A percentile compares a stretch with the other conserved stretches of the same genome.
phyloP scores from a whole-genome alignment of 2,888 invertebrate genomes.

The Erebia aethiops region DNA sequence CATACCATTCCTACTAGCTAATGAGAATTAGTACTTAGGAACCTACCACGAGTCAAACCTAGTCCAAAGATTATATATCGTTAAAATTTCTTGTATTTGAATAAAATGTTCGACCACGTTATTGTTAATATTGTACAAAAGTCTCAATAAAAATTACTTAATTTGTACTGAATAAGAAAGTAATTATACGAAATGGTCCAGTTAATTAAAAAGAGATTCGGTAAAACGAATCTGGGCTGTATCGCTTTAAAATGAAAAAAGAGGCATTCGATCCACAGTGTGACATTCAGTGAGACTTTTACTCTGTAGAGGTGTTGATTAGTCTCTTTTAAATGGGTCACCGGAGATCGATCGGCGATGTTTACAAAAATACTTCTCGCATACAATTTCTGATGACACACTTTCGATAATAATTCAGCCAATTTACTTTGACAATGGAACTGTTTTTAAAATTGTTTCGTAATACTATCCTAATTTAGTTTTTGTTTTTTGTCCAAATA shows the following conservation, averaged over 20 bases:
- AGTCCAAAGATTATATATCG: too few relatives aligned
- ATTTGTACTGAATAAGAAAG: not conserved
- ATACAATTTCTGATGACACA: slow-evolving; percentile 43
- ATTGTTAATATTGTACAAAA: not conserved
- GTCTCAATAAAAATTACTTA: not conserved
- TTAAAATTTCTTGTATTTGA: too few relatives aligned
- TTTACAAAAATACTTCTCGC: slow-evolving; percentile 23
- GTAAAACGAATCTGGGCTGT: not conserved
- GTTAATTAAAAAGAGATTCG: not conserved
- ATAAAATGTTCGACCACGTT: too few relatives aligned
- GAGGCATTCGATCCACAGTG: not conserved
- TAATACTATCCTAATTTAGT: not conserved
- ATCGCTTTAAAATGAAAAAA: not conserved
- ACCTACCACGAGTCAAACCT: too few relatives aligned
- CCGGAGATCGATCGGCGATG: slow-evolving; percentile 12
- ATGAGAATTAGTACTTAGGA: too few relatives aligned
- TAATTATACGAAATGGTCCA: not conserved
- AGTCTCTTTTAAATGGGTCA: slow-evolving; percentile 23
- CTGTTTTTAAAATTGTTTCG: not conserved
- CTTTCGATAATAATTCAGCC: slow-evolving; percentile 25
- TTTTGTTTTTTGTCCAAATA: too few relatives aligned
- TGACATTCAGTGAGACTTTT: not conserved
- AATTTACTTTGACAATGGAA: not conserved
- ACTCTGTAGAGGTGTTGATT: slow-evolving; percentile 4
- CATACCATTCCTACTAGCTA: too few relatives aligned